Evolutionary conservation across 2,888 invertebrate genomes (phyloP).

Genomic region (Morinoia aosen): DNA sequence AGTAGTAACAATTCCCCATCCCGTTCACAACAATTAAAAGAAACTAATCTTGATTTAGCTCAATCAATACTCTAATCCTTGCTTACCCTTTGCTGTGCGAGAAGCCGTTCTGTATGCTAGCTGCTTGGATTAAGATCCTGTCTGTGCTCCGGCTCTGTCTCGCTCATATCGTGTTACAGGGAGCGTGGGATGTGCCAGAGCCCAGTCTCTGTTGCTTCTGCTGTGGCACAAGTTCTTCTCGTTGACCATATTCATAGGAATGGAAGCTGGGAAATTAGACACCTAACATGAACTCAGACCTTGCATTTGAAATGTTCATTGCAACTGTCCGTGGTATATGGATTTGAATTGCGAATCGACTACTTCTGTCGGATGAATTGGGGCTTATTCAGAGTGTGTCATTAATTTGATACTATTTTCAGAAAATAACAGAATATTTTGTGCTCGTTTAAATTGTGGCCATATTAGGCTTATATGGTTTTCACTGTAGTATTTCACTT

Average conservation of each 20-base stretch:
- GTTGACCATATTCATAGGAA: background rate
- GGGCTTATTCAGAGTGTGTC: no score
- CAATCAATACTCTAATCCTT: background rate
- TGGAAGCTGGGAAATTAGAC: background rate
- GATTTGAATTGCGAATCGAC: no score
- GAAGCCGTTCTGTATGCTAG: background rate
- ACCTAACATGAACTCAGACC: background rate
- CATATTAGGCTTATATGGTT: no score
- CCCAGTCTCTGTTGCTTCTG: background rate
- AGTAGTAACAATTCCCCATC: background rate
- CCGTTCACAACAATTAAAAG: background rate
- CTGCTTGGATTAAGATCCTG: background rate
- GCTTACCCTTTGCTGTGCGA: background rate
- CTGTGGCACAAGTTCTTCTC: background rate
- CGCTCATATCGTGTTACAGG: background rate
- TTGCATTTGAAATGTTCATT: background rate
- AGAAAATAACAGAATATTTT: no score
- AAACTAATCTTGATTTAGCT: background rate
- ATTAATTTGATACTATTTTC: no score
- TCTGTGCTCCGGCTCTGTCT: background rate
- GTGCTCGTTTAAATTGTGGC: no score
- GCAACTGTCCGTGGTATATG: no score
- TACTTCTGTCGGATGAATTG: no score
- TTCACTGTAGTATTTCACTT: no score
- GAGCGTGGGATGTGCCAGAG: background rate